Evolutionary conservation across 2,797 vertebrate species (phyloP), one percentile per base, ranked within the genome.

Genomic region (Hafferia zeledoni): DNA sequence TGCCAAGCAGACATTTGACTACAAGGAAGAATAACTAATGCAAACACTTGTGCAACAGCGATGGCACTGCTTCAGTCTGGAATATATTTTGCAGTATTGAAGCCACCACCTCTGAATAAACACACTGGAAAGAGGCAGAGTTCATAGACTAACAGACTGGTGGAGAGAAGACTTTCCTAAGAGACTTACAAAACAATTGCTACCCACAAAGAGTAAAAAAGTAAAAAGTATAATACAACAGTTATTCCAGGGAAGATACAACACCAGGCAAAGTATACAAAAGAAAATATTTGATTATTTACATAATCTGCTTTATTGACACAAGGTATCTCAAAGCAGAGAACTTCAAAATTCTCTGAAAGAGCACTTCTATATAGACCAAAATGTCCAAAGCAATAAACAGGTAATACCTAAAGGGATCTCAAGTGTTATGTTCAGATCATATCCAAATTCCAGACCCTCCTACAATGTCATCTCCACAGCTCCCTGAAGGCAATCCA

Each of bases 1-100:
- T 0, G 0, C 78, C 33, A 60, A 90, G 75, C 89, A 72, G 70
- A 49, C 78, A 33, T 87, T 41, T 84, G 55, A 84, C 83, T 87
- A 74, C 78, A 77, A 92, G 67, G 84, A 96, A 90, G 74, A 87
- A 50, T 50, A 90, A 65, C 59, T 49, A 82, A 91, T 18, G 71
- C 88, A 72, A 94, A 95, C 39, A 86, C 67, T 53, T 16, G 77
- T 43, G 81, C 50, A 96, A 95, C 3, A 69, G 68, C 7, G 6
- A 31, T 61, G 80, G 56, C 86, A 68, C 6, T 68, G 78, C 44
- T 43, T 33, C 68, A 27, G 65, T 9, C 68, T 41, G 57, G 46
- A 92, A 64, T 8, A 80, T 5, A 16, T 49, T 56, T 3, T 64
- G 81, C 81, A 53, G 68, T 3, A 46, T 1, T 28, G 63, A 60